Evolutionary conservation across 2,888 invertebrate species (phyloP), one percentile per base, ranked within the genome.

Genomic region (Ichneumoninae sp.): DNA sequence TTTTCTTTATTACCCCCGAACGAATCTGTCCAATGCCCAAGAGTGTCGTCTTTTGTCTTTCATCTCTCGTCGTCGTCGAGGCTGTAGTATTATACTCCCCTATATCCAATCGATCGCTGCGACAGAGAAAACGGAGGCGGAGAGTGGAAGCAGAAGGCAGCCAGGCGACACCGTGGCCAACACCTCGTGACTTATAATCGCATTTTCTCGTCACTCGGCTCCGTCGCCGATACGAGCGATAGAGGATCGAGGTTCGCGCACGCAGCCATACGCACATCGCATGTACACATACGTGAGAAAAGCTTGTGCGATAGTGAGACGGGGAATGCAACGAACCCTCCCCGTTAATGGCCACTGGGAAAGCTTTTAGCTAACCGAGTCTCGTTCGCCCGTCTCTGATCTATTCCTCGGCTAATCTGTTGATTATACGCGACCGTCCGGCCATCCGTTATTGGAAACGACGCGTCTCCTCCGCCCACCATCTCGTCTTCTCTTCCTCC

Each of bases 161-260:
- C 68, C 79, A 82, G 88, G 89, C 88, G 90, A 90, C 90, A 88
- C 87, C 86, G 85, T 83, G 87, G 84, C 87, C 88, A 90, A 92
- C 93, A 93, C 93, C 92, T 91, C 90, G 91, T 93, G 93, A 93
- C 93, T 93, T 93, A 93, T 93, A 93, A 93, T 93, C 92, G 92
- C 92, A 93, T 93, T 91, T 93, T 92, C 92, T 91, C 93, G 89
- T 90, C 89, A 87, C 87, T 86, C 87, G 83, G 75, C 66, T 69
- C 40, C 60, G 77, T 80, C 44, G 74, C 62, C 76, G 65, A 83
- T 86, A 80, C 78, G 65, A 57, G 71, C 68, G 81, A 83, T 75
- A 68, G 62, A 70, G 78, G 69, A 80, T 76, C 80, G 82, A 71
- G 80, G 82, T 84, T 71, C 75, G 77, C 76, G 72, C 74, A 77